phyloP scores from a whole-genome alignment of 92 coral and sea anemone species.

The Epizoanthus illoricatus region DNA sequence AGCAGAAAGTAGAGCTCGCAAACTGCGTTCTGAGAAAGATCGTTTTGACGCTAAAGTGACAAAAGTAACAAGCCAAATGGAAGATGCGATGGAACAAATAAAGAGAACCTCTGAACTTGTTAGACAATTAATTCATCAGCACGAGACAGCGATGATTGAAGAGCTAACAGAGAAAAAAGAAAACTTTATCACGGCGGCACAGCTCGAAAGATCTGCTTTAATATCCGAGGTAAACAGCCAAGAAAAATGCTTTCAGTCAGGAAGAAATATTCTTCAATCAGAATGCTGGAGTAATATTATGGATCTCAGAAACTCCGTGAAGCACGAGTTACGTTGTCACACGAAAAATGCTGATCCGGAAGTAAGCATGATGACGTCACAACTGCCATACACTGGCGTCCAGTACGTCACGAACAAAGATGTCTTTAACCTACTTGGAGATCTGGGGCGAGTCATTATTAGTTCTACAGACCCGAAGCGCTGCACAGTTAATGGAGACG shows the following conservation, averaged over 20 bases:
- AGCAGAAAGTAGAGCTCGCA: slow-evolving; percentile 18
- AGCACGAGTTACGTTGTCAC: background rate
- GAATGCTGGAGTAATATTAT: slow-evolving; percentile 31
- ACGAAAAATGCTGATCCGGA: background rate
- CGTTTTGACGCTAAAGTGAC: slow-evolving; percentile 30
- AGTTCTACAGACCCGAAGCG: slow-evolving; percentile 34
- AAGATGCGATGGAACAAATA: slow-evolving; percentile 5
- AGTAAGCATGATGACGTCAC: background rate
- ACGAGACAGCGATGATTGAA: slow-evolving; percentile 27
- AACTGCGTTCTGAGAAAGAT: slow-evolving; percentile 26
- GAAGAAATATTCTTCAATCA: slow-evolving; percentile 30
- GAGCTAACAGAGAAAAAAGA: slow-evolving; percentile 2
- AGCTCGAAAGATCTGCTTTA: background rate
- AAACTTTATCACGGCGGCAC: background rate
- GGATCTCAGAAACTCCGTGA: slow-evolving; percentile 15
- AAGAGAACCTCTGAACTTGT: slow-evolving; percentile 18
- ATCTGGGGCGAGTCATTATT: slow-evolving; percentile 20
- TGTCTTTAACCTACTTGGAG: slow-evolving; percentile 16
- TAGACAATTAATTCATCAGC: slow-evolving; percentile 22
- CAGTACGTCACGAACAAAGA: slow-evolving; percentile 27
- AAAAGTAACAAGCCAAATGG: slow-evolving; percentile 24
- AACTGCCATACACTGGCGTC: slow-evolving; percentile 25
- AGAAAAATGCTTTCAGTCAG: slow-evolving; percentile 15
- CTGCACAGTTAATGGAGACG: slow-evolving; percentile 20
- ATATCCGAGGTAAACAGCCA: slow-evolving; percentile 11